phyloP scores from a whole-genome alignment of 2,797 vertebrate genomes.

The Sciurus vulgaris region DNA sequence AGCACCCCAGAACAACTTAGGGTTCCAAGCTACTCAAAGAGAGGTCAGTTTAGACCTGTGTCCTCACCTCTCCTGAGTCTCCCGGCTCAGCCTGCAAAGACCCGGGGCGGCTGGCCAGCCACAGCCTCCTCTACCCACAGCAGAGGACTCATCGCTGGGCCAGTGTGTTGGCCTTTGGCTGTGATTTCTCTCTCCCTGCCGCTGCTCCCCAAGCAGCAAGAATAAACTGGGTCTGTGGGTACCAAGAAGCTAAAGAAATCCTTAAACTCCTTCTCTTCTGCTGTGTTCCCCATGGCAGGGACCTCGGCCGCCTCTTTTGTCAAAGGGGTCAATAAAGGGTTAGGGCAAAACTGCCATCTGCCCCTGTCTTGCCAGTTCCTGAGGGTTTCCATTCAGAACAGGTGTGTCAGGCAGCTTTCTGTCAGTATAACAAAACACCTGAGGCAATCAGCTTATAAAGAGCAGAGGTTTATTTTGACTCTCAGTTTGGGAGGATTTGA shows the following conservation, averaged over 20 bases:
- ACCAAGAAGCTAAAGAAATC: too few species aligned
- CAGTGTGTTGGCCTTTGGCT: too few species aligned
- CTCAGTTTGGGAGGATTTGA: too few species aligned
- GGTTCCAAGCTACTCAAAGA: neutral
- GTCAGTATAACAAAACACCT: neutral
- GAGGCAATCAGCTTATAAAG: neutral
- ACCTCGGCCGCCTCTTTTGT: neutral
- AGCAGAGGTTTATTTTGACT: neutral
- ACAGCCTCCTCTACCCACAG: neutral
- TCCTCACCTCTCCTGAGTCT: neutral
- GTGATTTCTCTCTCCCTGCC: too few species aligned
- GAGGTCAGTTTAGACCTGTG: neutral
- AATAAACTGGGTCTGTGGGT: too few species aligned
- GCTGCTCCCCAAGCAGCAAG: too few species aligned
- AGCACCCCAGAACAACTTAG: neutral
- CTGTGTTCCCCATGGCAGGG: accelerated
- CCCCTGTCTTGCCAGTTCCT: neutral
- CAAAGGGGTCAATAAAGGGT: too few species aligned
- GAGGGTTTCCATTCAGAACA: neutral
- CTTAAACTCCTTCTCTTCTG: neutral
- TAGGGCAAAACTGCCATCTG: too few species aligned
- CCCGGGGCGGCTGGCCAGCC: neutral
- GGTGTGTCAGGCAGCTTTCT: too few species aligned
- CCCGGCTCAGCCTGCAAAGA: neutral
- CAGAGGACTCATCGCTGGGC: too few species aligned